Conservation (phyloP, 2,797 vertebrate genomes). For the Tenualosa thibaudeaui region DNA sequence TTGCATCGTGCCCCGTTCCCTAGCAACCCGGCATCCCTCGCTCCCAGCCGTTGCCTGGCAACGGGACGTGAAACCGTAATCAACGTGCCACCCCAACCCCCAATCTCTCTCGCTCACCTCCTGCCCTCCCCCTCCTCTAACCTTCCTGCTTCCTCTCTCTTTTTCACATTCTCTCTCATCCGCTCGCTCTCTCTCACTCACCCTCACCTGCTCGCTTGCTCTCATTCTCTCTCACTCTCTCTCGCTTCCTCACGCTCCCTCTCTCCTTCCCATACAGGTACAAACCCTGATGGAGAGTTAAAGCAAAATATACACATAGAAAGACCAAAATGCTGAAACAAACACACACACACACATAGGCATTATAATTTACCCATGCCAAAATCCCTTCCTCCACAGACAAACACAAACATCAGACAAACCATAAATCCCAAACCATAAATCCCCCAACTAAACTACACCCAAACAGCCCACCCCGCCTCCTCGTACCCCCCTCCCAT, state of each 20-base stretch:
- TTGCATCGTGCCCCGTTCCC: slow-evolving; percentile 74
- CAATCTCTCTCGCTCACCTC: slow-evolving; percentile 39
- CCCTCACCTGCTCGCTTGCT: background rate
- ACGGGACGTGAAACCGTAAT: slow-evolving; percentile 81
- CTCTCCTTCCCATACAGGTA: slow-evolving; percentile 38
- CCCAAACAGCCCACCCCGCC: background rate
- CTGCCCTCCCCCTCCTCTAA: slow-evolving; percentile 18
- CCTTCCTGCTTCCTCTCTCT: slow-evolving; percentile 36
- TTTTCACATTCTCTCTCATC: too few species aligned
- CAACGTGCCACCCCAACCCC: slow-evolving; percentile 72
- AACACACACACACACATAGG: background rate
- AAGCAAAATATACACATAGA: slow-evolving; percentile 1
- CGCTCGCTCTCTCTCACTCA: too few species aligned
- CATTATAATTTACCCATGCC: background rate
- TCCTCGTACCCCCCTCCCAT: background rate
- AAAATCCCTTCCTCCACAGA: slow-evolving; percentile 20
- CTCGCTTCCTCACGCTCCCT: slow-evolving; percentile 38
- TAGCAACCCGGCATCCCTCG: slow-evolving; percentile 80
- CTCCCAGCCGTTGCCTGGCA: slow-evolving; percentile 77
- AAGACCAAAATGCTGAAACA: slow-evolving; percentile 27
- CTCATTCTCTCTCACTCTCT: too few species aligned
- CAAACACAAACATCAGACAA: background rate
- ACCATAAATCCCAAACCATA: slow-evolving; percentile 23
- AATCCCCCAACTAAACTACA: background rate
- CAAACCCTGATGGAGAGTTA: background rate